These are phyloP conservation scores for Hypena proboscidalis DNA, from an alignment of 2,888 invertebrate species.

Conservation along the genomic window DNA sequence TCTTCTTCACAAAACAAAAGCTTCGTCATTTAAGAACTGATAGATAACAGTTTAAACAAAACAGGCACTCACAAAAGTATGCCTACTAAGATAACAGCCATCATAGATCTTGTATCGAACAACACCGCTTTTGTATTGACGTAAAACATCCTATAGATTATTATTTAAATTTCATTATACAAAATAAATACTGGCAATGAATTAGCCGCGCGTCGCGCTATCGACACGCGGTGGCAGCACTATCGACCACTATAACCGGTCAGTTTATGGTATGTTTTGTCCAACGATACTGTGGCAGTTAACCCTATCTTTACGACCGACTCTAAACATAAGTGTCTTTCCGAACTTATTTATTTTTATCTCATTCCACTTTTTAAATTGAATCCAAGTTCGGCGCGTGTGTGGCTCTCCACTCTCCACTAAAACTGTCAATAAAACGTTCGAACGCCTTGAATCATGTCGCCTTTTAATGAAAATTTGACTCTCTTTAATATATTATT, in stretches of 20 bases:
- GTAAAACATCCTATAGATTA: conserved; percentile 35
- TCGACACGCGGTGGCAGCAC: conserved; percentile 60
- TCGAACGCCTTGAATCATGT: conserved; percentile 66
- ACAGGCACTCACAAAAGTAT: neutral
- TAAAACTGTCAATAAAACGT: conserved; percentile 82
- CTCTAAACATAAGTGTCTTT: conserved; percentile 85
- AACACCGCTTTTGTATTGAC: conserved; percentile 19
- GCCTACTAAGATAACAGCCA: conserved; percentile 17
- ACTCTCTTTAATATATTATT: conserved; percentile 73
- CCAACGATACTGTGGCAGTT: conserved; percentile 80
- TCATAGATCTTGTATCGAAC: conserved; percentile 31
- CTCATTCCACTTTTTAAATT: conserved; percentile 84
- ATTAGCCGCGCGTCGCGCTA: conserved; percentile 31
- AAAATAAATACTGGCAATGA: conserved; percentile 33
- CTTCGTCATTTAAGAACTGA: neutral
- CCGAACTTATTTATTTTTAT: conserved; percentile 84
- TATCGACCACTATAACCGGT: conserved; percentile 73
- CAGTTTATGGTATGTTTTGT: conserved; percentile 84
- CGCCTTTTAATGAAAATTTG: conserved; percentile 78
- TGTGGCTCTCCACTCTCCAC: conserved; percentile 74
- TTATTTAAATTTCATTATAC: conserved; percentile 35
- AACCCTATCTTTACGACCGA: conserved; percentile 84
- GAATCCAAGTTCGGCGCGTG: conserved; percentile 80
- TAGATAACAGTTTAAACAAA: conserved; percentile 1
- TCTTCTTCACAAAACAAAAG: neutral